These are phyloP conservation scores for Yponomeuta cagnagella DNA, from an alignment of 2,888 invertebrate genomes.

Conservation along the genomic window DNA sequence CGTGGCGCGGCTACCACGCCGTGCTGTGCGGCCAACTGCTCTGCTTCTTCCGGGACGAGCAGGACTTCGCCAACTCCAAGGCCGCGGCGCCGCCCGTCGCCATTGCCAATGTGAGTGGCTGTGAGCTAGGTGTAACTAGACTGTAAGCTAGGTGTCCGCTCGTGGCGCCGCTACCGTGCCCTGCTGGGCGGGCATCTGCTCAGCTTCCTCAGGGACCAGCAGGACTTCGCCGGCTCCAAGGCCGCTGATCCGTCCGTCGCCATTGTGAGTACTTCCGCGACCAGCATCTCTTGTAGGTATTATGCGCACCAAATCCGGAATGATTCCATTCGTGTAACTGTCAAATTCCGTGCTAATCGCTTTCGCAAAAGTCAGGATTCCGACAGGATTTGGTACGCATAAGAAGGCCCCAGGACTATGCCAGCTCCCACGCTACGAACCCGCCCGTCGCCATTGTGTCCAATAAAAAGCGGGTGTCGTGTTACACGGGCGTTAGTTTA, in stretches of 20 bases:
- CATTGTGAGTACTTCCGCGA: slow-evolving; percentile 49
- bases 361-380: no score
- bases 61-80: slow-evolving; percentile 91
- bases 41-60: slow-evolving; percentile 97
- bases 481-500: no score
- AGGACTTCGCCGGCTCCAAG: slow-evolving; percentile 91
- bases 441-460: no score
- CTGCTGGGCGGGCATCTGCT: slow-evolving; percentile 97
- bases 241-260: slow-evolving; percentile 92
- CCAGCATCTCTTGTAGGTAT: no score
- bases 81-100: slow-evolving; percentile 92
- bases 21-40: slow-evolving; percentile 97
- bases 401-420: no score
- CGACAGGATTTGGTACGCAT: no score
- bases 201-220: slow-evolving; percentile 97
- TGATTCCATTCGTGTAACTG: no score
- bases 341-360: no score
- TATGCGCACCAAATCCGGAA: no score
- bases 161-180: slow-evolving; percentile 96
- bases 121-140: no score
- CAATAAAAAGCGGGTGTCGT: no score
- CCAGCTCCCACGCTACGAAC: no score
- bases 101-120: slow-evolving; percentile 71
- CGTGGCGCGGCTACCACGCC: slow-evolving; percentile 96
- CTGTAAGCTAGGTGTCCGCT: slow-evolving; percentile 60